A percentile compares a stretch with the other conserved stretches of the same genome.
Evolutionary conservation across 2,797 vertebrate species (phyloP).

Genomic region (Acanthurus leucopareius): DNA sequence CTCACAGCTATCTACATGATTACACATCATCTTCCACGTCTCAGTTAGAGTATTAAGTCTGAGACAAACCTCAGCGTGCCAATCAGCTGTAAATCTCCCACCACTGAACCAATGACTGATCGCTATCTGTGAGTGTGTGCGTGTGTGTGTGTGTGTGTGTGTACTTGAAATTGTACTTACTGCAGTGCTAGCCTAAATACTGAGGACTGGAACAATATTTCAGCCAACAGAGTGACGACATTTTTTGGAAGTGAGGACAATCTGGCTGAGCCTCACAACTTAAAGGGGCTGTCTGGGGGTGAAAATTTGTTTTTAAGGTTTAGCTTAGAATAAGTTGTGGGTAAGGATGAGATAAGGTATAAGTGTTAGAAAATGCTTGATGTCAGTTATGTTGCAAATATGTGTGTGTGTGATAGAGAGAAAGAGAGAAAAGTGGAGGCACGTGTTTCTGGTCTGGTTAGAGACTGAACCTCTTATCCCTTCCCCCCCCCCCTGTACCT

Average conservation of each 20-base stretch:
- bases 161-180: too few relatives aligned
- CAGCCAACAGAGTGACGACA: too few relatives aligned
- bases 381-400: too few relatives aligned
- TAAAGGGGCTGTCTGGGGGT: too few relatives aligned
- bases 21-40: conserved; percentile 71
- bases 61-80: conserved; percentile 51
- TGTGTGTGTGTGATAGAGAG: neutral
- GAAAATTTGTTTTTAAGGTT: too few relatives aligned
- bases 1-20: conserved; percentile 70
- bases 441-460: conserved; percentile 52
- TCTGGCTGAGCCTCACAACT: too few relatives aligned
- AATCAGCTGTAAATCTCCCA: conserved; percentile 56
- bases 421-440: conserved; percentile 22
- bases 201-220: too few relatives aligned
- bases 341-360: too few relatives aligned
- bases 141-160: conserved; percentile 26
- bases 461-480: conserved; percentile 60
- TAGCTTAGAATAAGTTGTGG: too few relatives aligned
- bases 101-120: conserved; percentile 39
- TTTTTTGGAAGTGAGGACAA: too few relatives aligned
- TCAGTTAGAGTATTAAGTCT: conserved; percentile 62
- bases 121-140: conserved; percentile 32
- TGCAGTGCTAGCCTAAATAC: too few relatives aligned
- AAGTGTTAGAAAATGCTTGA: too few relatives aligned
- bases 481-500: conserved; percentile 3